phyloP scores from a whole-genome alignment of 1,140 invertebrate species.

The Brachionus sp. region DNA sequence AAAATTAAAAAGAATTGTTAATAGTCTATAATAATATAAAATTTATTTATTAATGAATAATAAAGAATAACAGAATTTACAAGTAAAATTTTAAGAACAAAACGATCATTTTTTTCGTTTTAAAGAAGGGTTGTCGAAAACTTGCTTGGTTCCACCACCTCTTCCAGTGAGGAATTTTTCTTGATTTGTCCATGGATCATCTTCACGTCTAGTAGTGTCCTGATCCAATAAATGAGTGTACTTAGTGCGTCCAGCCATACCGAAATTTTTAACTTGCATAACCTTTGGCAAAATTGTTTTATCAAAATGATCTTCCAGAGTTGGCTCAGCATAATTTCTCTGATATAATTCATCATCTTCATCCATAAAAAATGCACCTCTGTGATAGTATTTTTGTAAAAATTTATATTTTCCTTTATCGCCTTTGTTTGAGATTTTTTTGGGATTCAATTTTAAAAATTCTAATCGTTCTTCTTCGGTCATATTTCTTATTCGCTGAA shows the following conservation, averaged over 20 bases:
- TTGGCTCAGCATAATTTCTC: slow-evolving; percentile 91
- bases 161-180: slow-evolving; percentile 85
- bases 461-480: slow-evolving; percentile 90
- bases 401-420: slow-evolving; percentile 99
- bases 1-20: too few species aligned
- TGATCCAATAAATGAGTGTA: slow-evolving; percentile 99
- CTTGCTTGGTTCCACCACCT: slow-evolving; percentile 90
- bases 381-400: slow-evolving; percentile 98
- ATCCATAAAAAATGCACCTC: slow-evolving; percentile 96
- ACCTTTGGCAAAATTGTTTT: slow-evolving; percentile 97
- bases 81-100: background rate
- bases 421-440: slow-evolving; percentile 86
- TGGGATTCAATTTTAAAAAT: slow-evolving; percentile 86
- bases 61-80: slow-evolving; percentile 6
- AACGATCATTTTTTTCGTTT: slow-evolving; percentile 23
- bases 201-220: slow-evolving; percentile 96
- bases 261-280: slow-evolving; percentile 99
- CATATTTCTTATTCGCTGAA: slow-evolving; percentile 85
- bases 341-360: slow-evolving; percentile 87
- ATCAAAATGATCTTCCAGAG: slow-evolving; percentile 97
- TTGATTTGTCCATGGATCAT: slow-evolving; percentile 82
- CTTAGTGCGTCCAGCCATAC: slow-evolving; percentile 92
- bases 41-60: background rate
- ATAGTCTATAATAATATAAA: background rate
- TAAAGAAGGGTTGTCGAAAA: slow-evolving; percentile 76